Conservation (phyloP, 2,113 vertebrate genomes). For the Salvator merianae region DNA sequence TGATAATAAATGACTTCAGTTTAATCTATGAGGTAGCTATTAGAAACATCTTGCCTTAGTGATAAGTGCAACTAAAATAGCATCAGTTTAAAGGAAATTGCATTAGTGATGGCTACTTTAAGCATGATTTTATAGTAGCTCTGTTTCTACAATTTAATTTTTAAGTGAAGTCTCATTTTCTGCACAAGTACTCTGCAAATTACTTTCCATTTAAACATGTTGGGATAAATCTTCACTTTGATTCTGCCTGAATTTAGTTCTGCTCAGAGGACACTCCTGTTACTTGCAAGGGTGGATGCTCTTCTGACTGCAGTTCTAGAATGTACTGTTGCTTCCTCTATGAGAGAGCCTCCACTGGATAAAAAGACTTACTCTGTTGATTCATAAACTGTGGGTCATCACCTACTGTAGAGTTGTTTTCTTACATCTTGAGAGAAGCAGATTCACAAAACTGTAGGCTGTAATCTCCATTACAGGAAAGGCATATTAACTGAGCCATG, state of each 20-base stretch:
- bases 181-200: conserved; percentile 64
- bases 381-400: too few relatives aligned
- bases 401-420: too few relatives aligned
- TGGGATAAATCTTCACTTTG: not conserved
- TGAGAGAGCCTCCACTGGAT: too few relatives aligned
- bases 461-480: too few relatives aligned
- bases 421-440: too few relatives aligned
- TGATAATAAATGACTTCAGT: conserved; percentile 66
- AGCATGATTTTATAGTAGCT: conserved; percentile 56
- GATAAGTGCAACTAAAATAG: conserved; percentile 67
- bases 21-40: conserved; percentile 66
- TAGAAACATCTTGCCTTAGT: conserved; percentile 62
- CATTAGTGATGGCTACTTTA: conserved; percentile 59
- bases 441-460: too few relatives aligned
- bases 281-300: too few relatives aligned
- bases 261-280: too few relatives aligned
- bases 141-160: conserved; percentile 62
- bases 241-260: not conserved
- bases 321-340: too few relatives aligned
- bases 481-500: too few relatives aligned
- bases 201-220: conserved; percentile 65
- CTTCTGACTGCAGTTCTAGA: too few relatives aligned
- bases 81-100: conserved; percentile 66
- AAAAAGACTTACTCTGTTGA: too few relatives aligned
- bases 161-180: conserved; percentile 66